Base-by-base conservation (phyloP, 2,797 vertebrate species). In the Leptatherina wallacei region DNA sequence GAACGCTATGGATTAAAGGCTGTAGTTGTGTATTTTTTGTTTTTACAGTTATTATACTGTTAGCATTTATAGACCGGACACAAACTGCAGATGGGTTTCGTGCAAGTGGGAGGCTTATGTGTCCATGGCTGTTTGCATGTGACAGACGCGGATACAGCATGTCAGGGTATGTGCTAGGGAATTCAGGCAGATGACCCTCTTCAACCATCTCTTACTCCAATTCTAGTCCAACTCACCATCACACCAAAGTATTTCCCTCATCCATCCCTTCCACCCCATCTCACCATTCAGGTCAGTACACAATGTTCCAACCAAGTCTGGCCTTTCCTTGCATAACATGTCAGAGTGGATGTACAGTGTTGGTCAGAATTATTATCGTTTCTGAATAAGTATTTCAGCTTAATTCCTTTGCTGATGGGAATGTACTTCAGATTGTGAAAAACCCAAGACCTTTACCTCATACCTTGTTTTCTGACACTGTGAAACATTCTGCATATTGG, bases 311-410 rank as follows among this genome's bases (percentile, higher is more conserved):
- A 85, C 51, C 81, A 69, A 75, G 67, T 61, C 86, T 91, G 82
- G 85, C 89, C 88, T 93, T 89, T 93, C 89, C 85, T 94, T 85
- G 73, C 76, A 90, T 81, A 82, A 79, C 89, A 89, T 88, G 89
- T 76, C 76, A 71, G 51, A 63, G 42, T 78, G 58, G 56, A 84
- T 84, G 74, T 69, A 81, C 52, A 30, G 2, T 8, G 12, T 81
- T 82, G 71, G 83, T 73, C 73, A 72, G 52, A 65, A 36, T 38
- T 11, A 29, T 54, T 29, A 20, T 4, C 2, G 2, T n/a, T 59
- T n/a, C n/a, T n/a, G 2, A 27, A 4, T 55, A 18, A 42, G 40
- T 42, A 16, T 42, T 42, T 42, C 14, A 42, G 40, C 5, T 42
- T 18, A 4, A 4, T 42, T 18, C 38, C 27, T 38, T 51, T 58